Base-by-base conservation (phyloP, 1,140 invertebrate species). In the Thereuonema tuberculata region DNA sequence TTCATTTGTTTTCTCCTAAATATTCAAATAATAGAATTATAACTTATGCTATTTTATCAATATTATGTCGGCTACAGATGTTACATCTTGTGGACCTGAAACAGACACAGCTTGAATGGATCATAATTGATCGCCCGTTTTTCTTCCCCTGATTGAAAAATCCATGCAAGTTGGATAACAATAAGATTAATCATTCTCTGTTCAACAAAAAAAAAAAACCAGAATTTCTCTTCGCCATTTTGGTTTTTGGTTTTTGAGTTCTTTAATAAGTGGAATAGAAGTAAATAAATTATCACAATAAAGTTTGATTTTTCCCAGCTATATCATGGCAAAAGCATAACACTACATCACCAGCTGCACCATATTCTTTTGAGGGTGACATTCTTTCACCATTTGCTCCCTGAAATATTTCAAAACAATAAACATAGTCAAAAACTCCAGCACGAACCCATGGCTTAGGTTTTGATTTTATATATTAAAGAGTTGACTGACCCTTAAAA, bases 391-490 rank as follows among this genome's bases (percentile, higher is more conserved):
- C 31, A 37, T 17, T 37, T 37, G 31, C 31, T 37, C 31, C 31
- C 17, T 37, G 31, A 17, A 9, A 37, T 9, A 37, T 17, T 37
- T 74, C 71, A 71, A 74, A 73, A 64, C 68, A 70, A 63, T 74
- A 70, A 58, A 67, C 64, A 60, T 69, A 69, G 59, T 71, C 72
- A 62, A 65, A 65, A 55, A 65, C 49, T 62, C 63, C 67, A 63
- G 67, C 69, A 60, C 71, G 60, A 21, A 70, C 66, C 62, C 68
- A 75, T 60, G 74, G 64, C 66, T 74, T 77, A 72, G 61, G 75
- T 76, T 58, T 70, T 64, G 12, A 74, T 71, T 64, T 68, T 50
- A 68, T 58, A 63, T 77, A 76, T 61, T 76, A 73, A 56, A 71
- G 70, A 61, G 64, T 64, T 62, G 73, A 67, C 52, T 63, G 60